phyloP scores from a whole-genome alignment of 2,113 vertebrate genomes.

The Pseudonaja textilis region DNA sequence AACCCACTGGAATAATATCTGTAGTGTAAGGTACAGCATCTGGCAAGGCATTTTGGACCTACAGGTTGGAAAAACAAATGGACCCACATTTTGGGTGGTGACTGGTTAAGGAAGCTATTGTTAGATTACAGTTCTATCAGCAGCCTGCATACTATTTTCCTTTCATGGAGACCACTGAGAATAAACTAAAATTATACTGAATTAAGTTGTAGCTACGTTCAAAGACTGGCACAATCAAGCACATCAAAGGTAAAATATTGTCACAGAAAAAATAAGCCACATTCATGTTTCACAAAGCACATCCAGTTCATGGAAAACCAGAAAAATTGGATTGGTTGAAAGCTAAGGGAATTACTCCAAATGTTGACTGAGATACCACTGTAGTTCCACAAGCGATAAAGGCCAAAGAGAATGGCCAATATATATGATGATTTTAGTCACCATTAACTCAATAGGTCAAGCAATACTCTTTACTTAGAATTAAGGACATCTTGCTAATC shows the following conservation, averaged over 20 bases:
- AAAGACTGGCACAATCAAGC: background rate
- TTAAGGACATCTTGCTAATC: background rate
- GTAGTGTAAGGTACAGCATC: background rate
- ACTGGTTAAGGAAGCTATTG: background rate
- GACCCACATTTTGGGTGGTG: background rate
- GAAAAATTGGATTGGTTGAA: background rate
- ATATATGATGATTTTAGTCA: background rate
- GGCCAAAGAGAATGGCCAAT: background rate
- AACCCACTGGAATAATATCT: background rate
- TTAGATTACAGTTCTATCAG: background rate
- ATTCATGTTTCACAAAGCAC: background rate
- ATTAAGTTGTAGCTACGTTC: background rate
- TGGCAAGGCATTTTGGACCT: background rate
- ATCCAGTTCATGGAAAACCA: background rate
- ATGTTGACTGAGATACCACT: background rate
- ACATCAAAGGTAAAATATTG: background rate
- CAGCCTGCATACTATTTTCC: background rate
- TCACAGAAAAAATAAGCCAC: background rate
- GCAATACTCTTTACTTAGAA: background rate
- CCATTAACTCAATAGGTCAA: background rate
- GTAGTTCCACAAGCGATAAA: background rate
- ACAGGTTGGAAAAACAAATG: background rate
- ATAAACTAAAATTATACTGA: background rate
- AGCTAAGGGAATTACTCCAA: background rate
- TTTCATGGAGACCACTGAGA: background rate